Base-by-base conservation (phyloP, 2,888 invertebrate genomes). In the Gibbula magus region DNA sequence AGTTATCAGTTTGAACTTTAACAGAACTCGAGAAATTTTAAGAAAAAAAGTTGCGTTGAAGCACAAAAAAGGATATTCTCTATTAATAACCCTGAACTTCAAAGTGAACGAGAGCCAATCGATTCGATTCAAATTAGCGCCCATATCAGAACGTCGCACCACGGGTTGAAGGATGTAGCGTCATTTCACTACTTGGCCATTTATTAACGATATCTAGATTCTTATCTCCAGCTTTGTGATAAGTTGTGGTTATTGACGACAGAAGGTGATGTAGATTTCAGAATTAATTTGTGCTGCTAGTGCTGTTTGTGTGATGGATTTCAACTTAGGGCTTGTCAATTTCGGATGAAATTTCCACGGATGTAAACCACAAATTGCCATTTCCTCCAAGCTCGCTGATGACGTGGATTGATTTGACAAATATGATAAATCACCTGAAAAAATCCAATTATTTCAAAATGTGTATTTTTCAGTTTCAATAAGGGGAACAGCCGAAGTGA, bases 391-490 rank as follows among this genome's bases (percentile, higher is more conserved):
- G 18, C 35, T 20, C 35, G 20, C 29, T 70, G 70, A 39, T 70
- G 70, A 29, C 39, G n/a, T 35, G 39, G 70, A 70, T 32, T 35
- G 35, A 35, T 29, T 35, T 32, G 39, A 39, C 70, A 70, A 70
- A 39, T 70, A 32, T 35, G 70, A 70, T 35, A 70, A 70, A 70
- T 70, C 20, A 70, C 70, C 39, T 70, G 70, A 39, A 39, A 39
- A 70, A 70, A 70, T 35, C 35, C 32, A 39, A 70, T 70, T 70
- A 39, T 70, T 39, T 20, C 70, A 35, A 35, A 39, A 70, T 35
- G 70, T 70, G 32, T 70, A 70, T 70, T 70, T 70, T 32, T 25
- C 61, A 61, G 61, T 61, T 61, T 61, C 29, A 61, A 61, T 61
- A 61, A 61, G 61, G 61, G 61, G 61, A 61, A 25, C 3, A 29